A percentile compares a stretch with the other conserved stretches of the same genome.
Conservation (phyloP, 30 jellyfish, hydroid and myxozoan species). For the Turritopsis dohrnii region DNA sequence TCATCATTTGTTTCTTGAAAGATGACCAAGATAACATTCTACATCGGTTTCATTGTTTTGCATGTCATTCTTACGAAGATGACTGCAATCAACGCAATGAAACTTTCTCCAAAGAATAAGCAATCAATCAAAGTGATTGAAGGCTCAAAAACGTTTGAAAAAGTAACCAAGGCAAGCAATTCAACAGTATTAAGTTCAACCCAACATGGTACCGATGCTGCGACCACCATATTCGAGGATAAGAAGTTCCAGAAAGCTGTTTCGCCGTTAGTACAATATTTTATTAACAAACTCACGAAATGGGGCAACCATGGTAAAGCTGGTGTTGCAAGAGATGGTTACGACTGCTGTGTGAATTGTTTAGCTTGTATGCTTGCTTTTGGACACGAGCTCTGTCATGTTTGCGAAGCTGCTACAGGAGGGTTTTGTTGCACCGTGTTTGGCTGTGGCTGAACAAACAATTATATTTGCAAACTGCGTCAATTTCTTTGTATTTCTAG, state of each 20-base stretch:
- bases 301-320: background rate
- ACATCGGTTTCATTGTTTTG: background rate
- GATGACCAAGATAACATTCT: background rate
- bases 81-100: background rate
- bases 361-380: background rate
- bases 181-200: background rate
- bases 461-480: no score
- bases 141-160: background rate
- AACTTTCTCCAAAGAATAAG: background rate
- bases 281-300: background rate
- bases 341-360: background rate
- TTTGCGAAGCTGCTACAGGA: background rate
- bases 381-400: background rate
- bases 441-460: no score
- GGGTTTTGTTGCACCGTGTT: background rate
- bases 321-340: background rate
- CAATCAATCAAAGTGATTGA: background rate
- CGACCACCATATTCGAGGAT: background rate
- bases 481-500: no score
- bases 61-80: background rate
- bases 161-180: background rate
- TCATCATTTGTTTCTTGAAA: background rate
- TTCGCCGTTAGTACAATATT: background rate
- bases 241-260: background rate
- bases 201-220: background rate